Evolutionary conservation across 2,888 invertebrate genomes (phyloP).

Genomic region (Mallateleia sp.): DNA sequence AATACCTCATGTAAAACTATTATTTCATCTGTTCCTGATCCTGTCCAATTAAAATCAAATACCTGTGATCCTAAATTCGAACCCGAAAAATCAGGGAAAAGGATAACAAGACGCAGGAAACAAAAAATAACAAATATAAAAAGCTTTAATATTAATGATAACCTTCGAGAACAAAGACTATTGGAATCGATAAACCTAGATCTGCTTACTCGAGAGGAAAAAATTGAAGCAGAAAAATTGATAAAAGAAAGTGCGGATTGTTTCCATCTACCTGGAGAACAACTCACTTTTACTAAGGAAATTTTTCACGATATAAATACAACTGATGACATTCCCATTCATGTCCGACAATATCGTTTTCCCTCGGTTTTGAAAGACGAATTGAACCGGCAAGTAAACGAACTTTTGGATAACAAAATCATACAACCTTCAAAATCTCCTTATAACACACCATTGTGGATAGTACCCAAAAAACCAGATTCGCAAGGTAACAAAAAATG

Average conservation of each 20-base stretch:
- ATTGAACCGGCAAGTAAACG: neutral
- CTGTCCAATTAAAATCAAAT: too few relatives aligned
- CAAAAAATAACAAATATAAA: too few relatives aligned
- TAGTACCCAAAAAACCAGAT: neutral
- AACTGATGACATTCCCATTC: neutral
- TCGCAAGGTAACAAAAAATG: neutral
- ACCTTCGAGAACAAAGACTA: neutral
- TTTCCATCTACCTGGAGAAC: neutral
- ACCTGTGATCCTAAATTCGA: too few relatives aligned
- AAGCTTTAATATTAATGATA: too few relatives aligned
- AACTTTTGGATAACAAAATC: neutral
- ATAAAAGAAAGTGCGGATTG: neutral
- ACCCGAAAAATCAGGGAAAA: too few relatives aligned
- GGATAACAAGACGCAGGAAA: too few relatives aligned
- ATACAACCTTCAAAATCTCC: neutral
- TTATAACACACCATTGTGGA: neutral
- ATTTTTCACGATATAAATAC: neutral
- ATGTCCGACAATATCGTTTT: neutral
- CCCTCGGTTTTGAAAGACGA: neutral
- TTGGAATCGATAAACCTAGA: too few relatives aligned
- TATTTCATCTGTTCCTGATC: too few relatives aligned
- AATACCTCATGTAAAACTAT: too few relatives aligned
- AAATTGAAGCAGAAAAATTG: neutral
- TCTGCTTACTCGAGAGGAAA: too few relatives aligned
- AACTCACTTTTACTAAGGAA: neutral